Conservation (phyloP, 1,140 invertebrate species). For the Nebria ingens region DNA sequence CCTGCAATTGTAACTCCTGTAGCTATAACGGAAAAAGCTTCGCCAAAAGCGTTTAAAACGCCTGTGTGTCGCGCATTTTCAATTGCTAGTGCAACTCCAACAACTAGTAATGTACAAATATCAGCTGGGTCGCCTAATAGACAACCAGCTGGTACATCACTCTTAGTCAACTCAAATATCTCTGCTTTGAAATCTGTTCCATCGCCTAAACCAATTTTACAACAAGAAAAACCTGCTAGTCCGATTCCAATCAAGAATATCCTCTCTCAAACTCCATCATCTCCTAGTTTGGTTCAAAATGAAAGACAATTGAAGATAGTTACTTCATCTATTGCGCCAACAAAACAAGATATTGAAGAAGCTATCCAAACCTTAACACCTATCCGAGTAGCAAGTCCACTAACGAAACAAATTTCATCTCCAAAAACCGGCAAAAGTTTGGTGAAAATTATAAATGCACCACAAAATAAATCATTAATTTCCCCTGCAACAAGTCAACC, state of each 20-base stretch:
- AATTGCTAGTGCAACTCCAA: background rate
- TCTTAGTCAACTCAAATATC: conserved; percentile 7
- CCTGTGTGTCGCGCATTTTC: background rate
- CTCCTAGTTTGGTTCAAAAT: background rate
- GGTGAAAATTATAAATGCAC: conserved; percentile 31
- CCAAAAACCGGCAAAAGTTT: conserved; percentile 23
- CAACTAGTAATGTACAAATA: conserved; percentile 4
- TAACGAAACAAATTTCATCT: conserved; percentile 12
- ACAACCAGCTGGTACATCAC: conserved; percentile 2
- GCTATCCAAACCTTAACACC: conserved; percentile 24
- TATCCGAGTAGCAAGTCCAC: conserved; percentile 17
- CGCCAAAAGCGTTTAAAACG: background rate
- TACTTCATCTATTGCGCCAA: conserved; percentile 9
- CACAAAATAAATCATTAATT: conserved; percentile 30
- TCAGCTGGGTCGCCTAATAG: background rate
- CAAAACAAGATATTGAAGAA: conserved; percentile 27
- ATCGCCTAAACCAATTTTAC: background rate
- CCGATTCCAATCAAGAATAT: background rate
- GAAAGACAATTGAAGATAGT: background rate
- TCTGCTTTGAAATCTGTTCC: background rate
- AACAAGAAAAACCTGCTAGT: background rate
- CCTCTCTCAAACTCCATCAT: background rate
- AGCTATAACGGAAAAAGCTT: background rate
- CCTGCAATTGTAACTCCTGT: conserved; percentile 21
- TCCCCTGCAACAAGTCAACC: conserved; percentile 21